Base-by-base conservation (phyloP, 35 echinoderm and acorn worm genomes). In the Diadema setosum region DNA sequence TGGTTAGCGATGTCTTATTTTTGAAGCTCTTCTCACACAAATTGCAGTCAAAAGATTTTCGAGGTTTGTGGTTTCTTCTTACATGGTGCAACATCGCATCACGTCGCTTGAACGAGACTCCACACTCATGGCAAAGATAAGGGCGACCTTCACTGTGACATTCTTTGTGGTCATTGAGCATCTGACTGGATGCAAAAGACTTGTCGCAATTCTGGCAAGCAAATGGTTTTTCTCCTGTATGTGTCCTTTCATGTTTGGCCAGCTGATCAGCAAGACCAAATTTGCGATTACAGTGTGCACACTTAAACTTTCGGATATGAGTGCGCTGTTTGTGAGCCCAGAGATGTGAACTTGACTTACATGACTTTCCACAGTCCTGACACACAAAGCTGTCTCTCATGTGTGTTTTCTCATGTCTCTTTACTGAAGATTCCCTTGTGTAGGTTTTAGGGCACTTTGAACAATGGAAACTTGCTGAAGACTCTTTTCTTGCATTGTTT, bases 111-210 rank as follows among this genome's bases (percentile, higher is more conserved):
- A 97, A 97, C 7, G 90, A 81, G 42, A 87, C 39, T 27, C 94
- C 94, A 90, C 94, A 97, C n/a, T 57, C 70, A 36, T 97, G 86
- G 30, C 94, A 97, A 3, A 97, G 73, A 70, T 69, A 97, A 5
- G 65, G 94, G 21, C 76, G 69, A 24, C 58, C 50, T 20, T 52
- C 52, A 40, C 59, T 90, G 46, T 93, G 91, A 33, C 82, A 80
- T 52, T 85, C 69, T 46, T 81, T 64, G 65, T 97, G 95, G 48
- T 92, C 88, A 44, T 83, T 89, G 34, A 97, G 70, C 14, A 88
- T 83, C 26, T 91, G 75, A 1, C 39, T 75, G 18, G 86, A 81
- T 29, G 75, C 45, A 75, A 97, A 97, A 23, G 55, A 69, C 42
- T 86, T 90, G 1, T 89, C 75, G 42, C 94, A 97, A 8, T 45